Evolutionary conservation across 2,797 vertebrate species (phyloP).

Genomic region (Mionectes olivaceus): DNA sequence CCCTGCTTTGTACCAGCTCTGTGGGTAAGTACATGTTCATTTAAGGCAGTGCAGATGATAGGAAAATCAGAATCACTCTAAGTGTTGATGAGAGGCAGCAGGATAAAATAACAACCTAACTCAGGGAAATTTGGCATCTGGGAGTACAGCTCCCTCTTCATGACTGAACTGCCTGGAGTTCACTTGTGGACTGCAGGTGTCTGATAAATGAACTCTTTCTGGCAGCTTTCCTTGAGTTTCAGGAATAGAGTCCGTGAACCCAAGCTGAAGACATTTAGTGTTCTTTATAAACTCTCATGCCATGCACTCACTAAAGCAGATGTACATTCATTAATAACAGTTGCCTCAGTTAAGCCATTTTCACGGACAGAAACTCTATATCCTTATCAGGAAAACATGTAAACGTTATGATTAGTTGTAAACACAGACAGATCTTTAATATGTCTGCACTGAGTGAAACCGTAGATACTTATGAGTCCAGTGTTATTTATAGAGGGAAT

Average conservation of each 20-base stretch:
- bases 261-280: conserved; percentile 66
- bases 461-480: conserved; percentile 6
- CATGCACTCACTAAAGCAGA: conserved; percentile 59
- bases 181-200: conserved; percentile 45
- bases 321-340: conserved; percentile 76
- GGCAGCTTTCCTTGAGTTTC: conserved; percentile 53
- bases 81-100: not conserved
- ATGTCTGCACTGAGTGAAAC: conserved; percentile 53
- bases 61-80: not conserved
- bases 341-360: conserved; percentile 66
- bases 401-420: conserved; percentile 70
- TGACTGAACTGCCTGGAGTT: conserved; percentile 36
- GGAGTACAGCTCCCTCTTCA: not conserved
- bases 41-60: not conserved
- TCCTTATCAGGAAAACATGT: conserved; percentile 60
- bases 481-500: conserved; percentile 28
- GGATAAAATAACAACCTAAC: conserved; percentile 28
- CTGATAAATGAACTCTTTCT: conserved; percentile 67
- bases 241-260: conserved; percentile 11
- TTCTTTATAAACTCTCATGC: conserved; percentile 43
- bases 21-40: not conserved
- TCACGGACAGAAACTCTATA: conserved; percentile 56
- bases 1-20: not conserved
- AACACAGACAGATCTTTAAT: conserved; percentile 62
- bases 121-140: conserved; percentile 28